Evolutionary conservation across 2,888 invertebrate species (phyloP).

Genomic region (Apodemia duryi): DNA sequence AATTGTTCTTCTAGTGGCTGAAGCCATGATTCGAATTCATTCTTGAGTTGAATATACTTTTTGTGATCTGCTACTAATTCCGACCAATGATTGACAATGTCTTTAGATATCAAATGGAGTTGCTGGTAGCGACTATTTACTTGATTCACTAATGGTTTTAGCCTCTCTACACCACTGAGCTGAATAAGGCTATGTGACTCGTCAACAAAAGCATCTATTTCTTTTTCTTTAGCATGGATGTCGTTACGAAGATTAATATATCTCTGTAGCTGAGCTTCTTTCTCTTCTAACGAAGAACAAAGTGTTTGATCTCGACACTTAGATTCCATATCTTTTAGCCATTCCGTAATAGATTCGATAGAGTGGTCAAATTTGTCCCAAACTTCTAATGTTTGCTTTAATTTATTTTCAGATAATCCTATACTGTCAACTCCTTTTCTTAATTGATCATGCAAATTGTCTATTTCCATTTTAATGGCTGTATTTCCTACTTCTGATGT

Average conservation of each 20-base stretch:
- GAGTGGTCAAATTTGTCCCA: conserved; percentile 94
- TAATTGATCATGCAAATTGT: conserved; percentile 82
- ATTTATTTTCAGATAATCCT: conserved; percentile 84
- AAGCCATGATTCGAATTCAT: conserved; percentile 88
- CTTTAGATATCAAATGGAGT: conserved; percentile 89
- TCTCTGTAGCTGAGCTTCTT: conserved; percentile 85
- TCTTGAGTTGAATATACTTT: conserved; percentile 86
- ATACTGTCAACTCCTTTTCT: conserved; percentile 84
- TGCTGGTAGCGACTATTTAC: conserved; percentile 93
- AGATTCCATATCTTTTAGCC: conserved; percentile 92
- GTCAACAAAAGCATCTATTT: conserved; percentile 93
- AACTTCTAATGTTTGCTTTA: conserved; percentile 85
- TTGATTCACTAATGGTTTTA: conserved; percentile 92
- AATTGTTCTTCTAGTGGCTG: conserved; percentile 84
- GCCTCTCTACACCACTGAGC: conserved; percentile 89
- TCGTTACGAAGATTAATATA: conserved; percentile 87
- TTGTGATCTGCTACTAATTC: conserved; percentile 90
- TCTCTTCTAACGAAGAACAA: conserved; percentile 89
- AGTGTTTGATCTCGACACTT: conserved; percentile 92
- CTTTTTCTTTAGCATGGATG: conserved; percentile 89
- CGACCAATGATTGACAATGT: conserved; percentile 91
- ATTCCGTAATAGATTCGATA: conserved; percentile 88
- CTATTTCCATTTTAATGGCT: conserved; percentile 85
- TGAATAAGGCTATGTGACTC: conserved; percentile 92
- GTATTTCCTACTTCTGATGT: conserved; percentile 90